Percentiles rank a stretch among this genome's conserved stretches.
Conservation (phyloP, 2,113 vertebrate species). For the Xenopus borealis region DNA sequence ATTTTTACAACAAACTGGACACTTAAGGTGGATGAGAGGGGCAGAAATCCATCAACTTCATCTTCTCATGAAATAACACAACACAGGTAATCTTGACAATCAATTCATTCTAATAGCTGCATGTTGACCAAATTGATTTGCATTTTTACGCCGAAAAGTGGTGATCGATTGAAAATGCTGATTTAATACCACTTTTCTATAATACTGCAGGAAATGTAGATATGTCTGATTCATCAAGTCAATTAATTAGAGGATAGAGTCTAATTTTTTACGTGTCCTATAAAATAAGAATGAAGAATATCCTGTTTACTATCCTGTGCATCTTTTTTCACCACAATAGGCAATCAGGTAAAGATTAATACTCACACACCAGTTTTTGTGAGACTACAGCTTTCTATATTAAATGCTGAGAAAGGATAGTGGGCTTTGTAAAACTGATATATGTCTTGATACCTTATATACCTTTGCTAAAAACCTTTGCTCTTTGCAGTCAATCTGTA, state of each 20-base stretch:
- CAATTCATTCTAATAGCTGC: conserved; percentile 39
- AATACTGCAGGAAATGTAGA: conserved; percentile 29
- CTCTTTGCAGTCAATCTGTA: too few relatives aligned
- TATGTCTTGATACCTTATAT: too few relatives aligned
- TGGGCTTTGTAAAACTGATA: too few relatives aligned
- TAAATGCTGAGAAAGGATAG: too few relatives aligned
- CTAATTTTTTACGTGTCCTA: background rate
- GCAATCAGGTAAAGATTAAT: too few relatives aligned
- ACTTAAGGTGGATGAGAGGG: conserved; percentile 18
- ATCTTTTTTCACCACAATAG: too few relatives aligned
- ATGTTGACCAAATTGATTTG: conserved; percentile 34
- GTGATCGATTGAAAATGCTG: conserved; percentile 32
- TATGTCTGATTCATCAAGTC: conserved; percentile 25
- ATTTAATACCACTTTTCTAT: conserved; percentile 40
- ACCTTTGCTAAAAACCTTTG: too few relatives aligned
- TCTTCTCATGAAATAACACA: conserved; percentile 40
- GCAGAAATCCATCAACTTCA: conserved; percentile 31
- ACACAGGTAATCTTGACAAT: conserved; percentile 35
- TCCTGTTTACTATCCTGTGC: too few relatives aligned
- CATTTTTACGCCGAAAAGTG: conserved; percentile 38
- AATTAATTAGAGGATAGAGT: conserved; percentile 16
- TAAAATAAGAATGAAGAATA: too few relatives aligned
- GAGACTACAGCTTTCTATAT: too few relatives aligned
- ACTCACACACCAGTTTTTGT: too few relatives aligned
- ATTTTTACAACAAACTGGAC: conserved; percentile 8